Evolutionary conservation across 2,113 vertebrate species (phyloP).

Genomic region (Lagopus muta): DNA sequence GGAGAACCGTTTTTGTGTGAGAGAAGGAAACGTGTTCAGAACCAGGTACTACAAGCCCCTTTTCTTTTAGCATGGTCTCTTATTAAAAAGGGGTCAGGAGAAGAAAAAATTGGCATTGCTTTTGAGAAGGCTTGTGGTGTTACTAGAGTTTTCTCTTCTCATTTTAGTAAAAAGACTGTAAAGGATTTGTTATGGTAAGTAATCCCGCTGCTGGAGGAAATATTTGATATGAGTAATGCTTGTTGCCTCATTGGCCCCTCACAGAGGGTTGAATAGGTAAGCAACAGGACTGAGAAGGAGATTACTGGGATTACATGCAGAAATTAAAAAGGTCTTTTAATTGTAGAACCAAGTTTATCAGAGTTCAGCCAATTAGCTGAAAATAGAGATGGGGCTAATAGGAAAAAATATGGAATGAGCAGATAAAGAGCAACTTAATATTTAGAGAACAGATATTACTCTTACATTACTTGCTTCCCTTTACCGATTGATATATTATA

Average conservation of each 20-base stretch:
- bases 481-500: not conserved
- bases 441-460: not conserved
- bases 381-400: not conserved
- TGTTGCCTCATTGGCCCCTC: not conserved
- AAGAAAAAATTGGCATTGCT: not conserved
- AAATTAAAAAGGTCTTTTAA: not conserved
- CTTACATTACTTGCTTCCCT: not conserved
- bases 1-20: not conserved
- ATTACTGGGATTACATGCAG: not conserved
- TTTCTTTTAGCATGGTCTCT: not conserved
- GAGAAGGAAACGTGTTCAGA: not conserved
- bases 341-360: not conserved
- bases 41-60: not conserved
- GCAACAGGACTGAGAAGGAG: not conserved
- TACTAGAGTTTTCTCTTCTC: not conserved
- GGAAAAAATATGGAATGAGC: not conserved
- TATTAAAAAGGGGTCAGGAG: not conserved
- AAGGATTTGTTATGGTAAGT: not conserved
- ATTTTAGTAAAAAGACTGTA: not conserved
- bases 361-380: not conserved
- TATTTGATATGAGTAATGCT: not conserved
- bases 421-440: not conserved
- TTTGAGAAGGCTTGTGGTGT: not conserved
- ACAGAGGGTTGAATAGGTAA: accelerated
- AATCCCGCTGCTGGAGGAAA: not conserved